A percentile compares a stretch with the other conserved stretches of the same genome.
These are phyloP conservation scores for Euura saliciscinereae DNA, from an alignment of 1,140 invertebrate genomes.

Conservation along the genomic window DNA sequence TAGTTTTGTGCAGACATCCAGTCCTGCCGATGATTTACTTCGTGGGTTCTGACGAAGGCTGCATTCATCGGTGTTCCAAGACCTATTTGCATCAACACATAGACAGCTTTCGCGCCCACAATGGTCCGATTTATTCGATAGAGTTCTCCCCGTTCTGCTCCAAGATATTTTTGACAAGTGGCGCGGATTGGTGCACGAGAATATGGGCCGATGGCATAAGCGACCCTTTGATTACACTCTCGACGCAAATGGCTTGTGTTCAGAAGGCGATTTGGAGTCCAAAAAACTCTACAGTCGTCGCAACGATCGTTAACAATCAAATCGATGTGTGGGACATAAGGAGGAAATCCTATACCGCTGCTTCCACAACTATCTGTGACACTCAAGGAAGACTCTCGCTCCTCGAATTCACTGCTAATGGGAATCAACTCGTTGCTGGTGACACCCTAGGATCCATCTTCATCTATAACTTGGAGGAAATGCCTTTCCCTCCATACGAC, in stretches of 20 bases:
- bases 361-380: slow-evolving; percentile 62
- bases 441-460: slow-evolving; percentile 69
- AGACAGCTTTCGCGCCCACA: slow-evolving; percentile 76
- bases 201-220: slow-evolving; percentile 76
- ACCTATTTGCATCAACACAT: slow-evolving; percentile 71
- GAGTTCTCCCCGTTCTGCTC: slow-evolving; percentile 80
- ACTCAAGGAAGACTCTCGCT: slow-evolving; percentile 53
- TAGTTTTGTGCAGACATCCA: slow-evolving; percentile 71
- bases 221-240: slow-evolving; percentile 69
- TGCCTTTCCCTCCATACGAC: slow-evolving; percentile 71
- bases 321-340: slow-evolving; percentile 77
- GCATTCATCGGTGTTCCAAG: slow-evolving; percentile 76
- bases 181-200: slow-evolving; percentile 80
- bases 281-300: slow-evolving; percentile 81
- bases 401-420: slow-evolving; percentile 67
- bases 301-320: slow-evolving; percentile 73
- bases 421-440: slow-evolving; percentile 70
- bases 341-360: slow-evolving; percentile 68
- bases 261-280: slow-evolving; percentile 79
- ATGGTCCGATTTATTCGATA: slow-evolving; percentile 78
- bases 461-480: slow-evolving; percentile 70
- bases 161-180: slow-evolving; percentile 79
- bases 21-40: slow-evolving; percentile 71
- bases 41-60: slow-evolving; percentile 84
- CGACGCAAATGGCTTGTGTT: slow-evolving; percentile 63